Evolutionary conservation across 2,113 vertebrate genomes (phyloP).

Genomic region (Halichoeres trimaculatus): DNA sequence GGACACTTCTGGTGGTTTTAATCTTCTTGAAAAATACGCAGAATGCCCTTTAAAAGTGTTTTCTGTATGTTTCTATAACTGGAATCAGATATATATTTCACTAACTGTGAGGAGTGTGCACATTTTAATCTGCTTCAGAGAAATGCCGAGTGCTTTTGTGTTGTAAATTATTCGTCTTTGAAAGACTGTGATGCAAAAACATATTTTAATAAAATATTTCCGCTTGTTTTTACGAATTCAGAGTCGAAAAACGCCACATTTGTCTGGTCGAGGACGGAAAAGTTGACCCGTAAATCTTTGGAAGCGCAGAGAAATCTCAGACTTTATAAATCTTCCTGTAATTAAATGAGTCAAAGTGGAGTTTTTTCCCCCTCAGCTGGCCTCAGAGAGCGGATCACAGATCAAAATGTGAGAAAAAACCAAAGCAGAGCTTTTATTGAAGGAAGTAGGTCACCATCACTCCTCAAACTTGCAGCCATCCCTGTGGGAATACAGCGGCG

Average conservation of each 20-base stretch:
- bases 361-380: constrained; percentile 9
- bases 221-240: constrained; percentile 70
- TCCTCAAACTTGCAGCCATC: constrained; percentile 23
- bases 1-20: background rate
- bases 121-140: constrained; percentile 3
- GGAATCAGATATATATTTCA: constrained; percentile 9
- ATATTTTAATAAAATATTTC: constrained; percentile 85
- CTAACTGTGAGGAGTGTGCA: background rate
- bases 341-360: background rate
- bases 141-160: constrained; percentile 44
- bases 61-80: constrained; percentile 3
- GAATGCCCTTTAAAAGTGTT: background rate
- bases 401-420: constrained; percentile 3
- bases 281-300: background rate
- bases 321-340: background rate
- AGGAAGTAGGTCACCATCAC: constrained; percentile 55
- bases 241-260: constrained; percentile 47
- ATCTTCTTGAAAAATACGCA: background rate
- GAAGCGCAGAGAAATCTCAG: background rate
- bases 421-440: constrained; percentile 8
- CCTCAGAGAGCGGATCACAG: constrained; percentile 2
- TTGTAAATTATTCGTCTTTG: constrained; percentile 92
- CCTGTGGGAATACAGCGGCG: constrained; percentile 56
- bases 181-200: constrained; percentile 79
- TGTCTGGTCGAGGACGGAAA: constrained; percentile 14